Evolutionary conservation across 2,113 vertebrate species (phyloP), one percentile per base, ranked within the genome.

Genomic region (Perca fluviatilis): DNA sequence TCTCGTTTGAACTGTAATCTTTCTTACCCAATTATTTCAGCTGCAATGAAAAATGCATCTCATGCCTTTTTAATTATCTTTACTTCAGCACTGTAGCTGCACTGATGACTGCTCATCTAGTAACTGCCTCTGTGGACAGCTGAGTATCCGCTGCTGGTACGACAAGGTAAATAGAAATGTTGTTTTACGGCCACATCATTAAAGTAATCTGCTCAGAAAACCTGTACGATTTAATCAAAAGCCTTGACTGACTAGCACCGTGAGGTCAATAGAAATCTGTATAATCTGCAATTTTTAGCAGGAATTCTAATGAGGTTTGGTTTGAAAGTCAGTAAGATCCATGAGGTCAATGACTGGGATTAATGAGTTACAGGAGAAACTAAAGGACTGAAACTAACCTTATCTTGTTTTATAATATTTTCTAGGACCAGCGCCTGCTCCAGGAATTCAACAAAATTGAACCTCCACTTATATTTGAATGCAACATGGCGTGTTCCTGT

Each of bases 391-490:
- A 23, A 40, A 25, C 15, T 72, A 5, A 73, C n/a, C 25, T 60
- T n/a, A 56, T 9, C 6, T 50, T 27, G 25, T 53, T 47, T 1
- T 54, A 9, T 50, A 5, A 27, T 54, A 18, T 13, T 56, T 63
- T 62, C 15, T 86, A 98, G 97, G 97, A 98, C 5, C 97, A 97
- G 36, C 95, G 97, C 25, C 93, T 98, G 57, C 96, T 98, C 14
- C 97, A 98, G 91, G 97, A 98, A 82, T 98, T 98, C 87, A 98
- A 98, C 89, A 98, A 98, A 91, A 98, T 98, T 0, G 97, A 98
- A 82, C 97, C 97, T 2, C 97, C 97, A 0, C 94, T 98, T 47
- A 98, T 98, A 85, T 98, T 98, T 18, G 97, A 98, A 92, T 98
- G 97, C 77, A 98, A 98, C 94, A 96, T 98, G 92, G 97, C 97